Evolutionary conservation across 2,113 vertebrate species (phyloP), one percentile per base, ranked within the genome.

Genomic region (Illadopsis cleaveri): DNA sequence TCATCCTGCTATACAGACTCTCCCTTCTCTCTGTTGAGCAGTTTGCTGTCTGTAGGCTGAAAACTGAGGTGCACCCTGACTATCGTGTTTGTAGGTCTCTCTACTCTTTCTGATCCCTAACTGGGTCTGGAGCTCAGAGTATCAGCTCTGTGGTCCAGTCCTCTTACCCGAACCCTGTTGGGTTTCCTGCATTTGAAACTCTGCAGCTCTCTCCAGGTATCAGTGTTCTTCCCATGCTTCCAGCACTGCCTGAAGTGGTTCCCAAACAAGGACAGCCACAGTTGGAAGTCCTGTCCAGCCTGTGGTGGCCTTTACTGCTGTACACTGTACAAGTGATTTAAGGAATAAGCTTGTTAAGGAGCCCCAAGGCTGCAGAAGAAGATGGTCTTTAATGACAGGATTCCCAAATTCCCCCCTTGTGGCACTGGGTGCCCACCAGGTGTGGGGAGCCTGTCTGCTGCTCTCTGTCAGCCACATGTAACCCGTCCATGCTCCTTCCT

Each of bases 221-320:
- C 25, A 12, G 37, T 3, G 31, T 68, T 87, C 5, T 20, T 70
- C 30, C 22, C 11, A 2, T 4, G 0, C 1, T 16, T 21, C 6
- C n/a, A 22, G 40, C 4, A 0, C 65, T 15, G 48, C 38, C 14
- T 40, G 33, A 15, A 38, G 42, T 0, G 4, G 28, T 54, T 69
- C 20, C 35, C 0, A 3, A 8, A 1, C 2, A 28, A 23, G 23
- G 20, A 35, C 10, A 31, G 35, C n/a, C 27, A 2, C 11, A 0
- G 4, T 0, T 45, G 51, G 47, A 51, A 33, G 8, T 44, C 27
- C 21, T 72, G 45, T 61, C 57, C 7, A 7, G 44, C 12, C 12
- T 1, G 0, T 0, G 0, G 11, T 38, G 23, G 16, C 19, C 1
- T 0, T 62, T 37, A 18, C 66, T 30, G 1, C 47, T 1, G 1